Conservation (phyloP, 1,140 invertebrate genomes). For the Araneus ventricosus region DNA sequence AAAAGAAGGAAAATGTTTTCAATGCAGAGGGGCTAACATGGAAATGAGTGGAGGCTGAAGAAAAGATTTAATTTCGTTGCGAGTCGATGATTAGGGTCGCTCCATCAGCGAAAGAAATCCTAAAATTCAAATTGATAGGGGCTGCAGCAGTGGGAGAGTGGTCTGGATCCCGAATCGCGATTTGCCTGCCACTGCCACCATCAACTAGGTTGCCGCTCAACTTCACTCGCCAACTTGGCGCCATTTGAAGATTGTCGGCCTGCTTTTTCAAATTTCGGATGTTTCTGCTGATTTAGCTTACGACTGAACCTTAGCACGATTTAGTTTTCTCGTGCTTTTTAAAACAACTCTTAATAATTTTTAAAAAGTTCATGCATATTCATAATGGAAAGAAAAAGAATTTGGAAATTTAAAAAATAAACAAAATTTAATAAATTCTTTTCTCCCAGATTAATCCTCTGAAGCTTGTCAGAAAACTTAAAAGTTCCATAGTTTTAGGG, state of each 20-base stretch:
- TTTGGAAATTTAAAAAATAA: too few relatives aligned
- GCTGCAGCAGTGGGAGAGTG: neutral
- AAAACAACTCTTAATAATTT: too few relatives aligned
- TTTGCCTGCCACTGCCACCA: conserved; percentile 1
- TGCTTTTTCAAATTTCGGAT: too few relatives aligned
- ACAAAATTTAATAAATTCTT: too few relatives aligned
- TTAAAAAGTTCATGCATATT: too few relatives aligned
- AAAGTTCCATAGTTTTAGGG: too few relatives aligned
- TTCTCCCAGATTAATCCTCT: too few relatives aligned
- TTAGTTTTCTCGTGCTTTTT: too few relatives aligned
- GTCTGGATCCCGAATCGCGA: conserved; percentile 24
- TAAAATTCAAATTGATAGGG: conserved; percentile 51
- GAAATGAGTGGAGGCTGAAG: neutral
- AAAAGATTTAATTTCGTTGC: neutral
- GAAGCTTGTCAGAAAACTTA: too few relatives aligned
- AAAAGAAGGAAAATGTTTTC: neutral
- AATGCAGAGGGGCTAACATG: neutral
- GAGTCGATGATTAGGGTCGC: neutral
- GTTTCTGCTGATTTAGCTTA: neutral
- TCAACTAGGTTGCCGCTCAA: neutral
- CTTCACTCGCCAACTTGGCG: neutral
- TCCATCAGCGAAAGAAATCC: neutral
- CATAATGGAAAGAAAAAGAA: too few relatives aligned
- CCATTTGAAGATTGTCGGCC: neutral
- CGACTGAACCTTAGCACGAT: too few relatives aligned